phyloP scores from a whole-genome alignment of 2,113 vertebrate genomes.

The Aix galericulata region DNA sequence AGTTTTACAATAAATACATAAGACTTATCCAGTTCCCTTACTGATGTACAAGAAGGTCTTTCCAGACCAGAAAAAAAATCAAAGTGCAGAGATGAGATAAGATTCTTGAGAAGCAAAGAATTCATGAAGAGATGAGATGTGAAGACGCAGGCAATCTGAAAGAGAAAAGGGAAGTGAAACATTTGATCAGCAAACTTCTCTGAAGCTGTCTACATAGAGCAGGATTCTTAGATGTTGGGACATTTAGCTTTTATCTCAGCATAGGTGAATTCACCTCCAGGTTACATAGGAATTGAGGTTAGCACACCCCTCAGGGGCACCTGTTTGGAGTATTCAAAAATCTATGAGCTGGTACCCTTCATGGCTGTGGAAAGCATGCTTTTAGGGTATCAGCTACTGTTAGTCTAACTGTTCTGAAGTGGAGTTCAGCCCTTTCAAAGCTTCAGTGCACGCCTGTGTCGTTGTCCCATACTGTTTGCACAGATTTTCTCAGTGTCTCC shows the following conservation, averaged over 20 bases:
- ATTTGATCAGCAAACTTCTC: slow-evolving; percentile 25
- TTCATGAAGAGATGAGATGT: not conserved
- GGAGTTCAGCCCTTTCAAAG: not conserved
- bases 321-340: not conserved
- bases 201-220: not conserved
- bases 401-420: not conserved
- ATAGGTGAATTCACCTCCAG: not conserved
- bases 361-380: not conserved
- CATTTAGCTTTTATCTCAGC: not conserved
- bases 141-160: not conserved
- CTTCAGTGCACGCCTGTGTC: not conserved
- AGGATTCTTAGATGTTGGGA: not conserved
- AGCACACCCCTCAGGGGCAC: not conserved
- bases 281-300: not conserved
- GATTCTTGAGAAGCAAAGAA: not conserved
- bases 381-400: not conserved
- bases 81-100: not conserved
- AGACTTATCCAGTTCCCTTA: not conserved
- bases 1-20: not conserved
- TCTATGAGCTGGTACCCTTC: not conserved
- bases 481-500: not conserved
- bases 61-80: not conserved
- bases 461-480: not conserved
- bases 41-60: not conserved
- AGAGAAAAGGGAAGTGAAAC: not conserved